phyloP scores from a whole-genome alignment of 2,888 invertebrate genomes.

The Pomacea canaliculata region DNA sequence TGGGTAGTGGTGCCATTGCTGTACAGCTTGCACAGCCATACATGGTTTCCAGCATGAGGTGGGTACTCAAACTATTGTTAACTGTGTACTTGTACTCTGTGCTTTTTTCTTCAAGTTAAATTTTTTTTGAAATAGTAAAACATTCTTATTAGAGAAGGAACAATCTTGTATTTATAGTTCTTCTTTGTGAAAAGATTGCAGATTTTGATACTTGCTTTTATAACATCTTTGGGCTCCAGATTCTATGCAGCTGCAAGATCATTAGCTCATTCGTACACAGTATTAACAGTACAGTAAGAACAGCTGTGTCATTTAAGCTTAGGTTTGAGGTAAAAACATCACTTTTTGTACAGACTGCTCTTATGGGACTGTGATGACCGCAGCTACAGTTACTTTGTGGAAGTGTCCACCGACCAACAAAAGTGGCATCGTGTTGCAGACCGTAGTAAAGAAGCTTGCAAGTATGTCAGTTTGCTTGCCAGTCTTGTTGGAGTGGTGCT shows the following conservation, averaged over 20 bases:
- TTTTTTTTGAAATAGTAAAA: no score
- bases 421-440: constrained; percentile 82
- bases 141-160: neutral
- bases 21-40: constrained; percentile 97
- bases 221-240: no score
- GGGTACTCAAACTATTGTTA: neutral
- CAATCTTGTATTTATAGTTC: neutral
- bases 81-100: neutral
- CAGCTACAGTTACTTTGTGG: constrained; percentile 72
- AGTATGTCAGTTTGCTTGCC: constrained; percentile 54
- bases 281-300: no score
- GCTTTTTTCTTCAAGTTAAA: neutral
- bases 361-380: constrained; percentile 90
- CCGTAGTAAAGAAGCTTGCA: constrained; percentile 84
- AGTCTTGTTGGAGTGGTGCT: neutral
- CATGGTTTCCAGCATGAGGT: constrained; percentile 87
- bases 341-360: constrained; percentile 75
- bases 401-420: constrained; percentile 70
- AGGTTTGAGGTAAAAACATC: no score
- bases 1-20: constrained; percentile 85
- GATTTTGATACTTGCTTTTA: no score
- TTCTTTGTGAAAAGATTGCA: no score
- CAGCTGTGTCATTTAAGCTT: no score
- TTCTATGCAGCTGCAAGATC: no score
- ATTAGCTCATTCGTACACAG: no score